Conservation (phyloP, 2,113 vertebrate species). For the pig (Sus scrofa) region T2T-Sscrofa CM000817.6:156911501-156912000, state of each 20-base stretch:
- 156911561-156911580: neutral
- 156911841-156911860: neutral
- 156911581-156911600: neutral
- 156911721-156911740: neutral
- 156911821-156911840: neutral
- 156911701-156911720: neutral
- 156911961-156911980: neutral
- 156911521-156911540: neutral
- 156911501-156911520: neutral
- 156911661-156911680: neutral
- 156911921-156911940: slow-evolving; percentile 20
- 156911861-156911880: neutral
- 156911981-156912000: neutral
- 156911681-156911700: neutral
- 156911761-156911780: neutral
- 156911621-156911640: neutral
- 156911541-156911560: neutral
- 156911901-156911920: neutral
- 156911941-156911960: neutral
- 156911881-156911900: neutral
- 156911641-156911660: neutral
- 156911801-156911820: neutral
- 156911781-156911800: neutral
- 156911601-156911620: neutral
- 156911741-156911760: neutral